A percentile compares a stretch with the other conserved stretches of the same genome.
phyloP scores from a whole-genome alignment of 2,797 vertebrate genomes.

The Acanthurus lineatus region DNA sequence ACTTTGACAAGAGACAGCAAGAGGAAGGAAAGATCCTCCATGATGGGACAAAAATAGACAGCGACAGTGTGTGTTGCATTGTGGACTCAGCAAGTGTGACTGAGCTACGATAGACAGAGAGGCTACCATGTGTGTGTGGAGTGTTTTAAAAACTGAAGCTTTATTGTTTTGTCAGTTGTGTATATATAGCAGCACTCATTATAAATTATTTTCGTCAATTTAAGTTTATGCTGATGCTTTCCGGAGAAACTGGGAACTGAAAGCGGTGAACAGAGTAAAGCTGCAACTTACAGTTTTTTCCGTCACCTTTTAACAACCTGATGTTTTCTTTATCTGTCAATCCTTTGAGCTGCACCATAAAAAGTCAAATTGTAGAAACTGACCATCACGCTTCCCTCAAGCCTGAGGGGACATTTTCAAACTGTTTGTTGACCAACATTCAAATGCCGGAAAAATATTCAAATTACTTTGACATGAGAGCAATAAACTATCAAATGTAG shows the following conservation, averaged over 20 bases:
- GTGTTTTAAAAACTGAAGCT: slow-evolving; percentile 59
- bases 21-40: slow-evolving; percentile 77
- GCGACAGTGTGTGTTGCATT: slow-evolving; percentile 63
- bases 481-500: neutral
- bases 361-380: neutral
- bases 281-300: neutral
- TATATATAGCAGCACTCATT: neutral
- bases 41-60: slow-evolving; percentile 76
- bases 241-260: neutral
- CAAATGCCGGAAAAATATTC: neutral
- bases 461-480: neutral
- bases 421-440: neutral
- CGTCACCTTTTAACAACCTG: neutral
- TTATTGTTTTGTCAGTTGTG: slow-evolving; percentile 45
- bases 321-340: neutral
- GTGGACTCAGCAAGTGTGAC: slow-evolving; percentile 70
- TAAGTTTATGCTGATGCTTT: neutral
- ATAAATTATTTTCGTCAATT: neutral
- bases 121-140: slow-evolving; percentile 54
- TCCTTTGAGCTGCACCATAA: neutral
- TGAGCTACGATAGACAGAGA: slow-evolving; percentile 57
- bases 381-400: neutral
- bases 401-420: accelerated
- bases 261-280: neutral
- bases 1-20: slow-evolving; percentile 83